Evolutionary conservation across 2,797 vertebrate genomes (phyloP), one percentile per base, ranked within the genome.

Genomic region (Sebastes miniatus): DNA sequence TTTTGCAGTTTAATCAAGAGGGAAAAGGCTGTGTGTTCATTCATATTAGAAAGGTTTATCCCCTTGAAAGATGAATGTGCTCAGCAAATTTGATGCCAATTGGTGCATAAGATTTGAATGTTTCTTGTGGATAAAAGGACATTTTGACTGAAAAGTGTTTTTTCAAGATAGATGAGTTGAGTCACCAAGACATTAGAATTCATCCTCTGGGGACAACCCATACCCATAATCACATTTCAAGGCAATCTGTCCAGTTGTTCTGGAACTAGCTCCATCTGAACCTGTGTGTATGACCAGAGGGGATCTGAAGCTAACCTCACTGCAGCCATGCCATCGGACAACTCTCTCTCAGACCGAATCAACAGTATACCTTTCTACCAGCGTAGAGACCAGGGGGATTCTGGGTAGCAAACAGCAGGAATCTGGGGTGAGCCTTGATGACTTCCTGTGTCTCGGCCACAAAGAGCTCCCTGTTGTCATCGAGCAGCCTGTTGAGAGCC

Each of bases 401-500:
- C 89, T 99, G 99, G 14, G 99, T 99, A 20, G 99, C 97, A 89
- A 99, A 99, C 34, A 99, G 95, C 97, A 99, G 99, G 90, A 99
- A 99, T 61, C 96, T 96, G 74, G 97, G 96, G 61, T 99, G 97
- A 67, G 99, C 99, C 93, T 93, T 98, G 83, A 99, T 96, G 27
- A 98, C 97, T 92, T 99, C 99, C 76, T 99, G 98, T 2, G 98
- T 99, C 94, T 99, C 99, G 0, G 98, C 96, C 68, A 99, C 93
- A 64, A 99, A 97, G 29, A 99, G 95, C 90, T 99, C 99, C 66
- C 98, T 94, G 93, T 99, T 99, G 93, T 99, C 99, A 27, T 99
- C 99, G 57, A 99, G 88, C 32, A 99, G 91, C 77, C 99, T 95
- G 91, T 99, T 99, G 13, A 99, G 96, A 74, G 99, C 99, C 89